Percentiles rank a stretch among this genome's conserved stretches.
Evolutionary conservation across 2,888 invertebrate species (phyloP).

Genomic region (Conops quadrifasciatus): DNA sequence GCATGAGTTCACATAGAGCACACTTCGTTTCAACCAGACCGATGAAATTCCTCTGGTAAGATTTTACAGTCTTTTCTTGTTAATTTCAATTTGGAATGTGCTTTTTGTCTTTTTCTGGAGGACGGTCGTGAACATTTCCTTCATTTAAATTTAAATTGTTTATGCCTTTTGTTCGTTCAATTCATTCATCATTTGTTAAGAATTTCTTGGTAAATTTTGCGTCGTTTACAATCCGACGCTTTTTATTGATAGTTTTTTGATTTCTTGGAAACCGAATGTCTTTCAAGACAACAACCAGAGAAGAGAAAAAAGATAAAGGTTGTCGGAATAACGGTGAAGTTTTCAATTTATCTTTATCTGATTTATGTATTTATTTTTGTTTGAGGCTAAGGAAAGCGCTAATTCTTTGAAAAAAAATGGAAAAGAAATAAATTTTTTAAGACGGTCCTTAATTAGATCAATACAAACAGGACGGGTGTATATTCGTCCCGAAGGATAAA

Average conservation of each 20-base stretch:
- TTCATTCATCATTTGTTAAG: slow-evolving; percentile 20
- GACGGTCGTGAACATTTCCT: not conserved
- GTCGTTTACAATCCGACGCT: not conserved
- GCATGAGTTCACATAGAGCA: not conserved
- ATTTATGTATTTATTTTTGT: not conserved
- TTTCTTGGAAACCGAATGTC: slow-evolving; percentile 18
- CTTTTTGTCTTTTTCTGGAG: not conserved
- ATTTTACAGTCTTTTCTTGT: not conserved
- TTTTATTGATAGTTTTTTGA: slow-evolving; percentile 29
- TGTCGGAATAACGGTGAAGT: not conserved
- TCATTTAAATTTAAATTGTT: slow-evolving; percentile 4
- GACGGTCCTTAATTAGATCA: too few species aligned
- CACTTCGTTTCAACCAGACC: not conserved
- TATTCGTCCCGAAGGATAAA: too few species aligned
- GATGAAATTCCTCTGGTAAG: not conserved
- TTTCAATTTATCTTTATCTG: not conserved
- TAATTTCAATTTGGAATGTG: not conserved
- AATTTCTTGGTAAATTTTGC: slow-evolving; percentile 24
- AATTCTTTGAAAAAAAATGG: too few species aligned
- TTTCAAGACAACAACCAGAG: not conserved
- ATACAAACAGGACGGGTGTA: too few species aligned
- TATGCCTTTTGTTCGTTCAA: slow-evolving; percentile 4
- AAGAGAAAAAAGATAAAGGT: not conserved
- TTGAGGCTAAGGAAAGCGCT: not conserved
- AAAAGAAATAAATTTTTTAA: too few species aligned